Evolutionary conservation across 1,140 invertebrate species (phyloP).

Genomic region (Aculops lycopersici): DNA sequence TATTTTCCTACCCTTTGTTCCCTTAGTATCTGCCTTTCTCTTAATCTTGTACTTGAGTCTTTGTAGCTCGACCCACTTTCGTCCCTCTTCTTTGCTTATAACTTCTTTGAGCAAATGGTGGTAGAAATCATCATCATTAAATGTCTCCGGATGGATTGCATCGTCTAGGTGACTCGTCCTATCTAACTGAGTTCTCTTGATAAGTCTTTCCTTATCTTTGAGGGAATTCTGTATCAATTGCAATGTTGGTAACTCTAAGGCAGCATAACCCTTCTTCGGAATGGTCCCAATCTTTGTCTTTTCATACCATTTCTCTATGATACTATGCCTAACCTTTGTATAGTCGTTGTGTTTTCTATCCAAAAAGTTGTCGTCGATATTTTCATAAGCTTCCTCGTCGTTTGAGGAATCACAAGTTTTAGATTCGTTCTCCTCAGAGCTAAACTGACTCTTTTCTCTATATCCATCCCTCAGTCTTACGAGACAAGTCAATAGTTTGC

Average conservation of each 20-base stretch:
- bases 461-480: background rate
- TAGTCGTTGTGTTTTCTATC: background rate
- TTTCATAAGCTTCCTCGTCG: background rate
- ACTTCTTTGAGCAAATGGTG: constrained; percentile 61
- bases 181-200: constrained; percentile 44
- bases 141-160: constrained; percentile 48
- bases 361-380: background rate
- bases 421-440: background rate
- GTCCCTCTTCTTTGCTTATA: constrained; percentile 32
- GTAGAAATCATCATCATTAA: constrained; percentile 88
- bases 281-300: constrained; percentile 32
- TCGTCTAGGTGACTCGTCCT: constrained; percentile 30
- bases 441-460: background rate
- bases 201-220: constrained; percentile 34
- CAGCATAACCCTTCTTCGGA: constrained; percentile 17
- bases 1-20: constrained; percentile 62
- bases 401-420: background rate
- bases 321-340: constrained; percentile 12
- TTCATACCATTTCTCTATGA: constrained; percentile 61
- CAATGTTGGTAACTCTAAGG: constrained; percentile 35
- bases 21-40: constrained; percentile 53
- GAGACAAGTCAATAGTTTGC: background rate
- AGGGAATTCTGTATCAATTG: constrained; percentile 59
- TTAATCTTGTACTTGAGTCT: constrained; percentile 62
- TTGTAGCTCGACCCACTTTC: constrained; percentile 60